Conservation (phyloP, 2,113 vertebrate species). For the Macrotis lagotis region DNA sequence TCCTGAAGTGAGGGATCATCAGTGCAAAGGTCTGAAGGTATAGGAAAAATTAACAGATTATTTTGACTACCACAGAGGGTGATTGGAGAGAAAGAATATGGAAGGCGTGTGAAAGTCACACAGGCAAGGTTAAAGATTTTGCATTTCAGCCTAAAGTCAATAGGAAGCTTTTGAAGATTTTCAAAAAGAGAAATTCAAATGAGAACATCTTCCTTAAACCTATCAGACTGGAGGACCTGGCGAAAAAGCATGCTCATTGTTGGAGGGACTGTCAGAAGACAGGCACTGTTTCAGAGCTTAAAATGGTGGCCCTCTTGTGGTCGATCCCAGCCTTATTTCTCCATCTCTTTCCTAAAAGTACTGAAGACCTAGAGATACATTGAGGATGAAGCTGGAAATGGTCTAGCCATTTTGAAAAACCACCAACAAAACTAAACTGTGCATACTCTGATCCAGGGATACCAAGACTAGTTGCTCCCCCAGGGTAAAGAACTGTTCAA, state of each 20-base stretch:
- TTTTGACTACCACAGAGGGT: background rate
- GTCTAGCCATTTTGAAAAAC: background rate
- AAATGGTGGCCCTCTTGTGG: background rate
- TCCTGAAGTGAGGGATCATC: too few species aligned
- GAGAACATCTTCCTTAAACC: background rate
- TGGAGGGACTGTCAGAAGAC: background rate
- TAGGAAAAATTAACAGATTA: background rate
- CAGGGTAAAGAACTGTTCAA: background rate
- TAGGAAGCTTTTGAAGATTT: background rate
- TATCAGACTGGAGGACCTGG: background rate
- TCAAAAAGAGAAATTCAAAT: background rate
- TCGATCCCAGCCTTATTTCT: background rate
- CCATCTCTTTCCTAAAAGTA: background rate
- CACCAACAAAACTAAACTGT: background rate
- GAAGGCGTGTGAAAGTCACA: background rate
- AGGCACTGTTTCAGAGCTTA: background rate
- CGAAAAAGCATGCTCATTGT: background rate
- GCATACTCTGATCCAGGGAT: background rate
- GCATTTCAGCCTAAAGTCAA: background rate
- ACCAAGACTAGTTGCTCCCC: background rate
- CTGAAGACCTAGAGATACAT: background rate
- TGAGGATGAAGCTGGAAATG: background rate
- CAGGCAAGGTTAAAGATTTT: background rate
- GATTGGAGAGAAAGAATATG: background rate
- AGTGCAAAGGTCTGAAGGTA: background rate